A percentile compares a stretch with the other conserved stretches of the same genome.
phyloP scores from a whole-genome alignment of 2,113 vertebrate species.

The Vireo altiloquus region DNA sequence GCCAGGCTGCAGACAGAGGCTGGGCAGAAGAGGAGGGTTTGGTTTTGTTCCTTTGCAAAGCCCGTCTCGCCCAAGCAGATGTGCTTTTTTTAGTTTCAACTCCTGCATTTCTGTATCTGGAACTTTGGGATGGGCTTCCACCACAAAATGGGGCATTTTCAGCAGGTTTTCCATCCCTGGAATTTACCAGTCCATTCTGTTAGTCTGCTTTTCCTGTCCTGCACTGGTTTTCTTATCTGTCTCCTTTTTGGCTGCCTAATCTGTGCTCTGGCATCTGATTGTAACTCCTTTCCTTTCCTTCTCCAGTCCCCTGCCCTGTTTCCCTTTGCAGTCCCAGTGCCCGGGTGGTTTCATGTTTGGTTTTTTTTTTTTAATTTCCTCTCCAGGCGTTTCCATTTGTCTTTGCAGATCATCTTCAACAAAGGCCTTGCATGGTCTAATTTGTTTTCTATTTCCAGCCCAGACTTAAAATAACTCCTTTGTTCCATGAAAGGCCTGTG shows the following conservation, averaged over 20 bases:
- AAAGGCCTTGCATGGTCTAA: conserved; percentile 15
- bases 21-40: neutral
- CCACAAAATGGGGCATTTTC: neutral
- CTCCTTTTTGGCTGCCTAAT: neutral
- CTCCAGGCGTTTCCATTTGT: conserved; percentile 39
- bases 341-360: neutral
- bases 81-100: neutral
- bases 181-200: neutral
- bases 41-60: neutral
- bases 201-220: neutral
- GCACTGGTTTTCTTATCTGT: neutral
- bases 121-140: neutral
- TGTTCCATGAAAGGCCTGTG: conserved; percentile 35
- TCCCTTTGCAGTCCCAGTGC: neutral
- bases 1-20: neutral
- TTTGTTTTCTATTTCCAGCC: conserved; percentile 60
- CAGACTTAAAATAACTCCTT: conserved; percentile 51
- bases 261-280: neutral
- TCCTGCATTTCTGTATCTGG: neutral
- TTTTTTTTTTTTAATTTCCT: conserved; percentile 7
- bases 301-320: neutral
- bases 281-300: neutral
- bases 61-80: neutral
- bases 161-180: neutral
- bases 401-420: conserved; percentile 51